Evolutionary conservation across 2,113 vertebrate species (phyloP), one percentile per base, ranked within the genome.

Genomic region (Pterocles gutturalis): DNA sequence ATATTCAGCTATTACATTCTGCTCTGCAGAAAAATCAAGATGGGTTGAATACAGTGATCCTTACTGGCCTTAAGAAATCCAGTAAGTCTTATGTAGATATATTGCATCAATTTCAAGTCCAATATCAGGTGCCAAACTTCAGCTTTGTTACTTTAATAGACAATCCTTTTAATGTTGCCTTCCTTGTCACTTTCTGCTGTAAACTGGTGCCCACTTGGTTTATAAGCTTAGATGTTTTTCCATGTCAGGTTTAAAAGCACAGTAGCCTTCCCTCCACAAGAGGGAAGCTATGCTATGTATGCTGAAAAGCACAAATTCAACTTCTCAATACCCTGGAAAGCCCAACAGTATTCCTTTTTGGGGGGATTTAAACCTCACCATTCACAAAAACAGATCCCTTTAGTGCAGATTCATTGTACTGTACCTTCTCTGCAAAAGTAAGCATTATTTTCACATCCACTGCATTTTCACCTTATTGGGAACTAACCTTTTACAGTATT

Each of bases 31-130:
- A 55, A 86, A 86, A 77, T 17, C 58, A 61, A n/a, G 20, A 49
- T 5, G 69, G 21, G 25, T 36, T 65, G 29, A 78, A 36, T 11
- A 51, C 10, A 33, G 41, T 0, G 0, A 51, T 67, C 29, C n/a
- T 58, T 12, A 48, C n/a, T 20, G 45, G n/a, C 22, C 36, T 38
- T 49, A 70, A 71, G 41, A 83, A 94, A 45, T 17, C 26, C 24
- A 31, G 13, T 43, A 55, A 70, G 6, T 60, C 24, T 45, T 41
- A 7, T 4, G 4, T 11, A 71, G 48, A 86, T 83, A 62, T 26
- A 36, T 6, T 33, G 8, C 33, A 62, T 21, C 18, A 6, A 1
- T 75, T 89, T 95, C 46, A 46, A 41, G 41, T 62, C 60, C 41
- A 84, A 6, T 11, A 49, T 17, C 17, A 36, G 33, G 15, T 28